Percentiles rank a stretch among this genome's conserved stretches.
phyloP scores from a whole-genome alignment of 2,113 vertebrate species.

The Gobius niger region DNA sequence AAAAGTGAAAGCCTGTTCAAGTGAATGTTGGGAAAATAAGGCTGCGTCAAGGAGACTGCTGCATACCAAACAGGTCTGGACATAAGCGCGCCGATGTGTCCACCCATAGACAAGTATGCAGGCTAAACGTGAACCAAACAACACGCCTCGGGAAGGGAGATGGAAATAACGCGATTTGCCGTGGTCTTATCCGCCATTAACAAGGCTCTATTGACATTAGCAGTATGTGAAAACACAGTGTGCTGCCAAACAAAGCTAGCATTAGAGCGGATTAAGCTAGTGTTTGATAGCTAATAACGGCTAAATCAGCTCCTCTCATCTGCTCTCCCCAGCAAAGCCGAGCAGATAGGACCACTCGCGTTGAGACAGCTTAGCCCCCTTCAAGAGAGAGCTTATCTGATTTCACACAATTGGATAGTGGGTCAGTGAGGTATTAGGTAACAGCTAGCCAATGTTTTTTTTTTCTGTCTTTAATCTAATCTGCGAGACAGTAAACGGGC shows the following conservation, averaged over 20 bases:
- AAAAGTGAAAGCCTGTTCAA: conserved; percentile 38
- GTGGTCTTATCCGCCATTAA: conserved; percentile 19
- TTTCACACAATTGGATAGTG: conserved; percentile 65
- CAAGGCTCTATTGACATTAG: conserved; percentile 4
- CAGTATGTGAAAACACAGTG: conserved; percentile 4
- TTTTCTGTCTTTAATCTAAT: conserved; percentile 40
- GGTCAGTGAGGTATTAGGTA: conserved; percentile 59
- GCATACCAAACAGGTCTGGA: conserved; percentile 80
- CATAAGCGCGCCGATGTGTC: conserved; percentile 68
- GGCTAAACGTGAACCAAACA: conserved; percentile 29
- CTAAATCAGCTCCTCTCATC: conserved; percentile 59
- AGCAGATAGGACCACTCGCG: conserved; percentile 52
- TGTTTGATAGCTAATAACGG: conserved; percentile 51
- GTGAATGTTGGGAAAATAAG: conserved; percentile 29
- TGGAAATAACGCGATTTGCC: conserved; percentile 13
- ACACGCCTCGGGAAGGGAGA: conserved; percentile 38
- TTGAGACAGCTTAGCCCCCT: conserved; percentile 56
- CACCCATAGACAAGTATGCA: conserved; percentile 61
- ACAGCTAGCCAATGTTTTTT: conserved; percentile 48
- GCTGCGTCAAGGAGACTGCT: conserved; percentile 52
- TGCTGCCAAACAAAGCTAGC: conserved; percentile 4
- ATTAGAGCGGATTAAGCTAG: conserved; percentile 36
- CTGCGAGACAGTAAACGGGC: conserved; percentile 47
- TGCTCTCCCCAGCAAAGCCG: conserved; percentile 52
- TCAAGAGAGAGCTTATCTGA: conserved; percentile 64